Base-by-base conservation (phyloP, 2,797 vertebrate genomes). In the Ctenochaetus hawaiiensis region DNA sequence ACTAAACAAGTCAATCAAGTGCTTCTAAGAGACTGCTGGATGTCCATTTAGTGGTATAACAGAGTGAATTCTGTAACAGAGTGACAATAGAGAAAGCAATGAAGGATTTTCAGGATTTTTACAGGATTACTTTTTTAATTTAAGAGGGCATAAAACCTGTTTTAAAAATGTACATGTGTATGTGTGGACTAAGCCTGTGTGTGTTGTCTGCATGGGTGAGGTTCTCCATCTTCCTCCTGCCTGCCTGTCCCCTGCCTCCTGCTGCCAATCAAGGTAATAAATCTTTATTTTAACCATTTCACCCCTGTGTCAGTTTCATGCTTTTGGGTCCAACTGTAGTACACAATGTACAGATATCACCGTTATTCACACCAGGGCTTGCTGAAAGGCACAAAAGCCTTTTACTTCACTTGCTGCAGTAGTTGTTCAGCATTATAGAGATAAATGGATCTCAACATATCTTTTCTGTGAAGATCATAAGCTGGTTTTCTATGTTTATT, bases 401-500 rank as follows among this genome's bases (percentile, higher is more conserved):
- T 52, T 73, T 23, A 52, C 61, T 43, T 11, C 14, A 43, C 43
- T 43, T 59, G 16, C 13, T 44, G 22, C 43, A 17, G 43, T 34
- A 49, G 37, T 45, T 8, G 10, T 39, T 14, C 10, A 43, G 20
- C 56, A 17, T 52, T 62, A 70, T 17, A 60, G 18, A 56, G 23
- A 30, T 71, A 54, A 26, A 18, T 57, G 16, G 41, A 53, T 9
- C 12, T 43, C 48, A 30, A 69, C 13, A 51, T 48, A 23, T 48
- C 34, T 17, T 9, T 62, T 47, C 14, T 22, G n/a, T 34, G 6
- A 43, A 47, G 39, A 73, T 71, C 57, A 62, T 17, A 80, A 30
- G n/a, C 6, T 1, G 18, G 7, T 53, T 45, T 41, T 65, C 20
- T 60, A 41, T 41, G 48, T 48, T 66, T 77, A 77, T 74, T 59